Evolutionary conservation across 2,888 invertebrate genomes (phyloP), one percentile per base, ranked within the genome.

Genomic region (Automeris io): DNA sequence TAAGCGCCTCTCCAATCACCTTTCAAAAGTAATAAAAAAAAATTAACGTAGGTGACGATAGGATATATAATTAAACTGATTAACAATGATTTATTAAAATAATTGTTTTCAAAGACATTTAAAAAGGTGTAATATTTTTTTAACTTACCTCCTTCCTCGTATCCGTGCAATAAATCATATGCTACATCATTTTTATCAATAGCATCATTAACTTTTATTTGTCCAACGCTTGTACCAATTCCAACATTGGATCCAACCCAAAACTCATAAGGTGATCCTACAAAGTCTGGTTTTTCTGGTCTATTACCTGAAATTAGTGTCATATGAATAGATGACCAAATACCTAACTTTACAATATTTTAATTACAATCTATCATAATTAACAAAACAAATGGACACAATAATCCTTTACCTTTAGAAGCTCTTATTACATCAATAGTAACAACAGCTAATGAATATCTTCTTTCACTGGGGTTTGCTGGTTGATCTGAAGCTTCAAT

Each of bases 221-320:
- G 95, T 0, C 95, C 95, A 26, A 95, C 92, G 51, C 94, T 95
- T 0, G 95, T 94, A 5, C 95, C 95, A 44, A 95, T 88, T 0
- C 92, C 92, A 3, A 94, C 95, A 58, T 93, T 94, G n/a, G 91
- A 91, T 0, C 95, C 95, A 19, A 95, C 95, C 95, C 95, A 95
- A 69, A 96, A 95, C 61, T 95, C 95, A 56, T 95, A 96, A 0
- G 95, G 95, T 1, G 95, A 91, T 18, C 95, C 95, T 13, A 95
- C 87, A 52, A 95, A 95, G 59, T 93, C 93, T 2, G 95, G 94
- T 22, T 87, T 87, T 35, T 90, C 90, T 32, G 79, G 68, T 54
- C 75, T 77, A 29, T 74, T 67, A 31, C 85, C 90, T 90, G 47
- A 39, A 70, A n/a, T n/a, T n/a, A n/a, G n/a, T n/a, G n/a, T n/a